Conservation (phyloP, 1,140 invertebrate species). For the Polypedilum vanderplanki region DNA sequence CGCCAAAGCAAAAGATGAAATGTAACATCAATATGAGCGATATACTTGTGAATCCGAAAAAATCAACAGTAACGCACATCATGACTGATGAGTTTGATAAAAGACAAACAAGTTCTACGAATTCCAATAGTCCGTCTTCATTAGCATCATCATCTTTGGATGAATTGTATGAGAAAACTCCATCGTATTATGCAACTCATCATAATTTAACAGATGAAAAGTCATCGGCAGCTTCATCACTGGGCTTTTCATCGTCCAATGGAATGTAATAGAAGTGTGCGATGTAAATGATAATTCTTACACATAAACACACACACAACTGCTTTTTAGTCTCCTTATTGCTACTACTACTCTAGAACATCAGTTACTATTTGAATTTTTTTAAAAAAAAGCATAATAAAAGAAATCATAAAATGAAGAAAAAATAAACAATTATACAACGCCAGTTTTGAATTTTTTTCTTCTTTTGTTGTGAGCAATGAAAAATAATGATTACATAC, state of each 20-base stretch:
- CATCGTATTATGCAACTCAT: slow-evolving; percentile 13
- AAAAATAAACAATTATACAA: slow-evolving; percentile 7
- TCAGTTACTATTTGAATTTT: neutral
- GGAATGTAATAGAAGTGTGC: slow-evolving; percentile 16
- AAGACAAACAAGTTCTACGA: neutral
- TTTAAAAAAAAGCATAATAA: neutral
- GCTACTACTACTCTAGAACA: neutral
- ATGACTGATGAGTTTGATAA: neutral
- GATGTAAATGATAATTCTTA: slow-evolving; percentile 10
- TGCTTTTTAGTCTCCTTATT: neutral
- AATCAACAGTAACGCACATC: neutral
- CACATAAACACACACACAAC: neutral
- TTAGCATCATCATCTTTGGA: slow-evolving; percentile 17
- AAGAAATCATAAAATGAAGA: neutral
- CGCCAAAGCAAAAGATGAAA: slow-evolving; percentile 41
- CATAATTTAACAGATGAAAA: slow-evolving; percentile 7
- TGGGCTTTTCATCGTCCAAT: neutral
- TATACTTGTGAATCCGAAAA: slow-evolving; percentile 27
- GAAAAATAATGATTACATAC: slow-evolving; percentile 19
- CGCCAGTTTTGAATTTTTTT: neutral
- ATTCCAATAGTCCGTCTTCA: slow-evolving; percentile 25
- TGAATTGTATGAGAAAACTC: slow-evolving; percentile 1
- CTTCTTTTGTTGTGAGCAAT: slow-evolving; percentile 4
- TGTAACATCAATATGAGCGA: slow-evolving; percentile 33
- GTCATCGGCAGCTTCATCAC: slow-evolving; percentile 19